Base-by-base conservation (phyloP, 1,140 invertebrate species). In the Cydia fagiglandana region DNA sequence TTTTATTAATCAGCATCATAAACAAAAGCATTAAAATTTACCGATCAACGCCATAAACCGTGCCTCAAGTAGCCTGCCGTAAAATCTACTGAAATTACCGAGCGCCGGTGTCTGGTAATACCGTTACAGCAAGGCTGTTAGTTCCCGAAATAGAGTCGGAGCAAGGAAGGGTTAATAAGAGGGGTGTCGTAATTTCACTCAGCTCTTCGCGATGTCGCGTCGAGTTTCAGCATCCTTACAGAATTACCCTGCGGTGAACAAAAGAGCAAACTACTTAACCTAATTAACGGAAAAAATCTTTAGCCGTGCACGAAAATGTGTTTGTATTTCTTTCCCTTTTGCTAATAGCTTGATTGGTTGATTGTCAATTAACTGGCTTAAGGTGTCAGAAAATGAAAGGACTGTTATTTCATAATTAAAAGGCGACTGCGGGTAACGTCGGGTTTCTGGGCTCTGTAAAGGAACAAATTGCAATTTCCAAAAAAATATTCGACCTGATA, bases 91-190 rank as follows among this genome's bases (percentile, higher is more conserved):
- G 64, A 79, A 84, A 84, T 84, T 80, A 79, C 79, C 83, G 77
- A 76, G 28, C 56, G 20, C 68, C 75, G 78, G 80, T 38, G 66
- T 68, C 75, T 73, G 73, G 79, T 81, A 80, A 86, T 85, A 80
- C 76, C 75, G 79, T 83, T 83, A 83, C 75, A 79, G 75, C 76
- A 73, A 86, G 79, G 77, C 78, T 76, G 75, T 81, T 84, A 83
- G 81, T 83, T 85, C 81, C 85, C 82, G 80, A 90, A 89, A 90
- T 87, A 87, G 86, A 86, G 82, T 83, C 81, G 75, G 73, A 74
- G 80, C 73, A 78, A 81, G 84, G 82, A 87, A 89, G 88, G 89
- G 86, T 88, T 91, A 90, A 89, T 88, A 90, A 86, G 84, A 84
- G 84, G 82, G 84, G 86, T 85, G 85, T 85, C 81, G 88, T 88